Evolutionary conservation across 2,797 vertebrate species (phyloP).

Genomic region (Dallia pectoralis): DNA sequence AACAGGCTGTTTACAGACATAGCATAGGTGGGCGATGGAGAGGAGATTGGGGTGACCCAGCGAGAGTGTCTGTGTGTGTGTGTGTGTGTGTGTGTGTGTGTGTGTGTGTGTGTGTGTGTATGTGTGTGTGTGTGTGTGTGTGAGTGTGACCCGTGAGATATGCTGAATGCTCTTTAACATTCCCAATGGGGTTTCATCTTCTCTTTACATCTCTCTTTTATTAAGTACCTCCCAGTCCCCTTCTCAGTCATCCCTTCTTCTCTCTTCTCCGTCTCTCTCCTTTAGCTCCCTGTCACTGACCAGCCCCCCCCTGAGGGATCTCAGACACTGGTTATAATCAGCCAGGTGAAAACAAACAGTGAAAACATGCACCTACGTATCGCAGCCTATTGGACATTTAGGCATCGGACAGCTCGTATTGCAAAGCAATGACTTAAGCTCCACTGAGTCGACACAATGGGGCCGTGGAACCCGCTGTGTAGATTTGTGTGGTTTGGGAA

Average conservation of each 20-base stretch:
- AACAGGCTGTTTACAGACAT: constrained; percentile 24
- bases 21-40: constrained; percentile 19
- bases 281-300: not conserved
- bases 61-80: constrained; percentile 42
- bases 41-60: constrained; percentile 38
- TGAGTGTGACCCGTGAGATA: constrained; percentile 40
- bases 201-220: constrained; percentile 41
- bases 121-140: constrained; percentile 43
- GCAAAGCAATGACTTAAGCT: not conserved
- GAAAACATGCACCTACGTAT: not conserved
- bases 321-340: constrained; percentile 6
- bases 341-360: not conserved
- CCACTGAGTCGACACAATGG: not conserved
- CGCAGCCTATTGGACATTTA: not conserved
- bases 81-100: constrained; percentile 22
- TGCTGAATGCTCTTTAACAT: constrained; percentile 41
- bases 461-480: not conserved
- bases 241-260: constrained; percentile 26
- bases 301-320: not conserved
- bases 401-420: not conserved
- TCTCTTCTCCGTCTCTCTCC: too few species aligned
- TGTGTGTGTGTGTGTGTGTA: constrained; percentile 41
- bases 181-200: constrained; percentile 46
- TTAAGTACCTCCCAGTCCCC: constrained; percentile 7
- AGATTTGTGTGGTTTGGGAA: not conserved